These are phyloP conservation scores for Platalea minor DNA, from an alignment of 2,797 vertebrate genomes.

Conservation along the genomic window DNA sequence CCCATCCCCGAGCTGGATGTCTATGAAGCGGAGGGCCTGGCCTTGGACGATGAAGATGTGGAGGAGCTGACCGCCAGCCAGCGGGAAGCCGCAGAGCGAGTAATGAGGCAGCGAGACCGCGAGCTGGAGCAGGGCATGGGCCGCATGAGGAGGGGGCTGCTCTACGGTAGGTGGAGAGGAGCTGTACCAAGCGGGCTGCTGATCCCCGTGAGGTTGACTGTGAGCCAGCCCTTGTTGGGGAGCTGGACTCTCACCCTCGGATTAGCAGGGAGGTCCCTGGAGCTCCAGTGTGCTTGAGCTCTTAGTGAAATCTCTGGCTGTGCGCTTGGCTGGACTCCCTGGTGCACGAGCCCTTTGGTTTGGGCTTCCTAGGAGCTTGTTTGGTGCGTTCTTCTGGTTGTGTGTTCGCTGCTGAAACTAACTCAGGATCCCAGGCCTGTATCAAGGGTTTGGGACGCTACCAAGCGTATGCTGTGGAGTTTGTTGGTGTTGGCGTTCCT, in stretches of 20 bases:
- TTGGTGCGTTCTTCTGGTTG: neutral
- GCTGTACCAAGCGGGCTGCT: neutral
- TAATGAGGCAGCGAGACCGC: constrained; percentile 88
- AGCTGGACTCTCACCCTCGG: neutral
- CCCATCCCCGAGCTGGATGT: constrained; percentile 89
- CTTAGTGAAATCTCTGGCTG: neutral
- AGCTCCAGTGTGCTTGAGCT: neutral
- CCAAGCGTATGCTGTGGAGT: fast-evolving
- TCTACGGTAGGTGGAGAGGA: constrained; percentile 79
- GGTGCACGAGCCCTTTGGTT: neutral
- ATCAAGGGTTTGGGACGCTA: neutral
- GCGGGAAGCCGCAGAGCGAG: constrained; percentile 88
- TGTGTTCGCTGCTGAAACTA: neutral
- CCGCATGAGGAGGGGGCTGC: constrained; percentile 86
- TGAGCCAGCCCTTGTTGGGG: fast-evolving
- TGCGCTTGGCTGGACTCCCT: neutral
- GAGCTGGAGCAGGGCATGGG: constrained; percentile 82
- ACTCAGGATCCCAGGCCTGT: neutral
- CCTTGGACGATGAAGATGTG: constrained; percentile 87
- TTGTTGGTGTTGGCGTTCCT: neutral
- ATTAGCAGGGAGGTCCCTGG: neutral
- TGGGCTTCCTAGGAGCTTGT: neutral
- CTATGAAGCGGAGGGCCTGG: constrained; percentile 90
- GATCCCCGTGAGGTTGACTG: neutral
- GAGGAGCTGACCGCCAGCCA: constrained; percentile 93